phyloP scores from a whole-genome alignment of 2,797 vertebrate genomes.

The Paguma larvata region DNA sequence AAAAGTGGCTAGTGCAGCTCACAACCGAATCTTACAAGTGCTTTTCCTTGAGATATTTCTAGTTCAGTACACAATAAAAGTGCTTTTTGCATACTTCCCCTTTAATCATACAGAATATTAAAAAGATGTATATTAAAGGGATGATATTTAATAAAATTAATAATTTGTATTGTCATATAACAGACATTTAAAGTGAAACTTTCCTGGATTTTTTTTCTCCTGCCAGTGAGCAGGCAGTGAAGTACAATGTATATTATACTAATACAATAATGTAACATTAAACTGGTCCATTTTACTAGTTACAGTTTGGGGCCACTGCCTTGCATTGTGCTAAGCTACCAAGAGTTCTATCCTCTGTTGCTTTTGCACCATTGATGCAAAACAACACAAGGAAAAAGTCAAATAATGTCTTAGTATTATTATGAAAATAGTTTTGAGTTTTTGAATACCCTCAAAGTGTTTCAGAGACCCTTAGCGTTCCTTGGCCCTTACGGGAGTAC shows the following conservation, averaged over 20 bases:
- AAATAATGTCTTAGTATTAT: neutral
- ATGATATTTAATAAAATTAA: conserved; percentile 13
- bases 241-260: neutral
- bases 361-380: neutral
- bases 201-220: neutral
- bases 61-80: neutral
- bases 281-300: neutral
- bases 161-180: conserved; percentile 4
- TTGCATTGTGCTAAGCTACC: neutral
- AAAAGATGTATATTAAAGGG: neutral
- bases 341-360: neutral
- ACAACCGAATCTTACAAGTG: neutral
- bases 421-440: neutral
- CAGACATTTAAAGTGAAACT: neutral
- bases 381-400: neutral
- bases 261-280: neutral
- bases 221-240: neutral
- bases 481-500: neutral
- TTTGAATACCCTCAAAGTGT: neutral
- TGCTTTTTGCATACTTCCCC: neutral
- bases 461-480: neutral
- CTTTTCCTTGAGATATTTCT: neutral
- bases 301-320: neutral
- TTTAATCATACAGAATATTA: neutral
- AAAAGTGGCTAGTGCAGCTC: neutral